These are phyloP conservation scores for Trichomycterus rosablanca DNA, from an alignment of 2,113 vertebrate genomes.

Conservation along the genomic window DNA sequence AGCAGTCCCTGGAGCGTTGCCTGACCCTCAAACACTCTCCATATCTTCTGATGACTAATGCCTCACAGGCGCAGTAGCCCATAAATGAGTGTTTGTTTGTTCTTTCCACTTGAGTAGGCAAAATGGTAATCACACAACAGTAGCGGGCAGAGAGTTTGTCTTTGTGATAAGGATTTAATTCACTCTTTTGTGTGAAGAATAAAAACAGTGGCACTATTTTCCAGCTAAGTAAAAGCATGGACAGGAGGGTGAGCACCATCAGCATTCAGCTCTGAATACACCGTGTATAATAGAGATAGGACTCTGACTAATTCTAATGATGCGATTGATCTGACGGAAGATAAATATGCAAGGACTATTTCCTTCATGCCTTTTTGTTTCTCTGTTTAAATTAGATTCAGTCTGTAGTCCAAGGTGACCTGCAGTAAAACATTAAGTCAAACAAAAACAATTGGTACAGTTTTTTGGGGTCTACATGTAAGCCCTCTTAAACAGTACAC, in stretches of 20 bases:
- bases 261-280: conserved; percentile 2
- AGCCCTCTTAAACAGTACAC: no score
- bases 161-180: conserved; percentile 38
- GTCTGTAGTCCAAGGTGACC: not conserved
- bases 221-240: no score
- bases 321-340: conserved; percentile 5
- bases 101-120: conserved; percentile 45
- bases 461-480: no score
- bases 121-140: conserved; percentile 43
- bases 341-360: not conserved
- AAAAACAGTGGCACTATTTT: conserved; percentile 16
- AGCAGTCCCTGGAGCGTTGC: conserved; percentile 11
- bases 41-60: conserved; percentile 38
- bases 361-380: not conserved
- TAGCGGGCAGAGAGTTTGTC: conserved; percentile 18
- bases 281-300: not conserved
- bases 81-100: conserved; percentile 42
- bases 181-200: conserved; percentile 22
- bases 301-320: conserved; percentile 8
- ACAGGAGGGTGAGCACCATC: conserved; percentile 4
- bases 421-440: no score
- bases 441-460: no score
- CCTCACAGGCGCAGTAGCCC: conserved; percentile 10
- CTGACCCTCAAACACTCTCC: conserved; percentile 10
- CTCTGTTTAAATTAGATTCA: not conserved